Conservation (phyloP, 2,113 vertebrate genomes). For the Thamnophis sirtalis region DNA sequence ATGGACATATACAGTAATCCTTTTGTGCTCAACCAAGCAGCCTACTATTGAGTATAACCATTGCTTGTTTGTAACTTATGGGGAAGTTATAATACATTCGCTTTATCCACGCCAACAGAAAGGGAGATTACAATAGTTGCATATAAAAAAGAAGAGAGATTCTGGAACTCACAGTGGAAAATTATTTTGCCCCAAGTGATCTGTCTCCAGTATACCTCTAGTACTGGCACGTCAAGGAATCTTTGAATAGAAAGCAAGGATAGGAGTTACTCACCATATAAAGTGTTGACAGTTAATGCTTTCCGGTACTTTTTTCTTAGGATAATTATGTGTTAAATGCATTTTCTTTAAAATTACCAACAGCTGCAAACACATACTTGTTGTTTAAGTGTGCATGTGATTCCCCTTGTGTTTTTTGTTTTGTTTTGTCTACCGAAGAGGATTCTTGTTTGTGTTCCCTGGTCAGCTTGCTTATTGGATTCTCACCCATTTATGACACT, state of each 20-base stretch:
- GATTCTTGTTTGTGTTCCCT: background rate
- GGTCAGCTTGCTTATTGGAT: background rate
- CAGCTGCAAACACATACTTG: background rate
- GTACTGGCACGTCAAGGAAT: background rate
- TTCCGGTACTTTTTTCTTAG: background rate
- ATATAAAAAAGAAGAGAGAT: background rate
- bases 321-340: background rate
- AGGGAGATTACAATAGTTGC: background rate
- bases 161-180: background rate
- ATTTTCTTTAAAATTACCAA: background rate
- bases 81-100: background rate
- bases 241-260: background rate
- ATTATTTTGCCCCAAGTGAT: background rate
- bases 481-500: background rate
- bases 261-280: background rate
- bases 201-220: background rate
- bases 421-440: background rate
- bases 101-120: background rate
- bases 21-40: background rate
- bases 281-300: background rate
- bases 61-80: background rate
- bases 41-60: background rate
- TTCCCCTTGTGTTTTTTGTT: background rate
- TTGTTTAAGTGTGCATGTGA: background rate
- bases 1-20: background rate